Evolutionary conservation across 2,797 vertebrate genomes (phyloP).

Genomic region (Hydrolagus colliei): DNA sequence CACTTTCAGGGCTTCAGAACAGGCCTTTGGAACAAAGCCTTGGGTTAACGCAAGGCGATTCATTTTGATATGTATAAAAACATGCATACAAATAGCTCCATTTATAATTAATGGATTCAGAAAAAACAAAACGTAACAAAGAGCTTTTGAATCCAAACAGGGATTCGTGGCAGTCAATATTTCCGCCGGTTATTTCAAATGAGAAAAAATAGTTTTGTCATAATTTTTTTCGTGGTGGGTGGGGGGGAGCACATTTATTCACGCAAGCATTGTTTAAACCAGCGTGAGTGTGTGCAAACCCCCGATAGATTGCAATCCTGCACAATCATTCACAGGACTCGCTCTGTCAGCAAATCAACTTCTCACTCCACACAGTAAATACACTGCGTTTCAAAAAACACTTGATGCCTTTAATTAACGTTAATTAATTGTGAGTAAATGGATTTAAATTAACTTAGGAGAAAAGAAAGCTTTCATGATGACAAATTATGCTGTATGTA

Average conservation of each 20-base stretch:
- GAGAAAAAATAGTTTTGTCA: background rate
- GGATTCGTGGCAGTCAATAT: too few relatives aligned
- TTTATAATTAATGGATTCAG: background rate
- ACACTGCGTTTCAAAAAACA: slow-evolving; percentile 15
- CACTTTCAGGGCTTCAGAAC: background rate
- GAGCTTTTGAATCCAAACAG: too few relatives aligned
- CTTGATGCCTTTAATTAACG: slow-evolving; percentile 26
- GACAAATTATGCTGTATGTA: slow-evolving; percentile 99
- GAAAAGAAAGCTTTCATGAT: slow-evolving; percentile 84
- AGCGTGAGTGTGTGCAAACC: background rate
- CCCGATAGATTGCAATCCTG: background rate
- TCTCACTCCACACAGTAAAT: slow-evolving; percentile 10
- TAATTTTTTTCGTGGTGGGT: too few relatives aligned
- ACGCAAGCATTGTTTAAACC: background rate
- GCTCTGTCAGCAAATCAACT: slow-evolving; percentile 11
- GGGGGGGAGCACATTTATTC: background rate
- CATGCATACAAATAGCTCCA: background rate
- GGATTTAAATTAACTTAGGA: slow-evolving; percentile 92
- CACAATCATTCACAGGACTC: background rate
- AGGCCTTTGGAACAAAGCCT: background rate
- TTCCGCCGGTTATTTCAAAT: background rate
- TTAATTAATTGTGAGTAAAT: slow-evolving; percentile 82
- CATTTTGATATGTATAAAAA: background rate
- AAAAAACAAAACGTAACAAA: background rate
- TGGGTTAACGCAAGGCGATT: background rate